A percentile compares a stretch with the other conserved stretches of the same genome.
Evolutionary conservation across 2,113 vertebrate species (phyloP).

Genomic region (Indri indri): DNA sequence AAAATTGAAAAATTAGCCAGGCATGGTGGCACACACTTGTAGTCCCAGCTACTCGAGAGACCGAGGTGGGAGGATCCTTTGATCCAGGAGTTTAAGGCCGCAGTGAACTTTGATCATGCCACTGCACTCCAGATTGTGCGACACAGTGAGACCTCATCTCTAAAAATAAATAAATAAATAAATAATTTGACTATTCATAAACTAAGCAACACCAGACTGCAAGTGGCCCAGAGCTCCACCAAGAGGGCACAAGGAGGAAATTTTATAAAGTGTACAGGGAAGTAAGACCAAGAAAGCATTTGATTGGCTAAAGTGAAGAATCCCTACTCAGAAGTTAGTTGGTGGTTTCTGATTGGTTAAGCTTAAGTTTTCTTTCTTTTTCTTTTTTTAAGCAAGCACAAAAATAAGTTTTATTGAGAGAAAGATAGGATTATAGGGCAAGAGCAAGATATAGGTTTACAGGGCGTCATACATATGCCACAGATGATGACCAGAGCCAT

Average conservation of each 20-base stretch:
- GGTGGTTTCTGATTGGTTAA: not conserved
- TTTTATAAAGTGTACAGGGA: not conserved
- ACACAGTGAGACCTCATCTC: not conserved
- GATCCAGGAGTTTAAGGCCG: not conserved
- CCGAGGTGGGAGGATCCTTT: not conserved
- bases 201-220: not conserved
- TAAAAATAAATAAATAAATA: not conserved
- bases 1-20: not conserved
- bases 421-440: no score
- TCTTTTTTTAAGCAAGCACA: no score
- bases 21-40: not conserved
- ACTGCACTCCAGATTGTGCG: not conserved
- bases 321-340: not conserved
- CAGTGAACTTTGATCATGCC: not conserved
- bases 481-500: no score
- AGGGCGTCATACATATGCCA: no score
- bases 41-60: not conserved
- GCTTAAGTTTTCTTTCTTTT: not conserved
- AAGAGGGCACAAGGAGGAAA: no score
- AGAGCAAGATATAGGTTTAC: no score
- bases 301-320: not conserved
- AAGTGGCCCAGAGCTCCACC: not conserved
- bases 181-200: not conserved
- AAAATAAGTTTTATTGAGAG: no score
- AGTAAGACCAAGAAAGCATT: not conserved